Evolutionary conservation across 2,797 vertebrate genomes (phyloP).

Genomic region (Chrysocyon brachyurus): DNA sequence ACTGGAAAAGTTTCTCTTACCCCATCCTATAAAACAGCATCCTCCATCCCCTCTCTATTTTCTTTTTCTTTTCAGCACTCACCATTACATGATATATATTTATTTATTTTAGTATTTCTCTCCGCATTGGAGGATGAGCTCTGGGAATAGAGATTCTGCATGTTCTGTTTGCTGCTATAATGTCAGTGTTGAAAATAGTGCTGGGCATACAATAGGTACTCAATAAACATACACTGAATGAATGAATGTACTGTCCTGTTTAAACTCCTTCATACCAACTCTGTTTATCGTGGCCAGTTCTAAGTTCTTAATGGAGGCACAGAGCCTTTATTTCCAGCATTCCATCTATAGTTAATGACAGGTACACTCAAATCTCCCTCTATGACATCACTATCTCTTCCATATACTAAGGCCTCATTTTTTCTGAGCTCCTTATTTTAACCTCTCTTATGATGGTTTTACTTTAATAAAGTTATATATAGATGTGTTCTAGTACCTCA

Average conservation of each 20-base stretch:
- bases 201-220: not conserved
- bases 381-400: not conserved
- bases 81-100: not conserved
- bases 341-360: not conserved
- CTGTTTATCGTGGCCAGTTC: not conserved
- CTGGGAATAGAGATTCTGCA: not conserved
- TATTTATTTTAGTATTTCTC: not conserved
- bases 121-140: not conserved
- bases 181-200: not conserved
- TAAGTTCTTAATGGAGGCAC: constrained; percentile 31
- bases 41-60: not conserved
- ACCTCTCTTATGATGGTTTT: not conserved
- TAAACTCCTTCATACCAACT: not conserved
- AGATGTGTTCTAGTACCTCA: not conserved
- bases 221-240: not conserved
- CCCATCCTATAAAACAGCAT: constrained; percentile 22
- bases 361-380: not conserved
- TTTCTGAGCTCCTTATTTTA: constrained; percentile 15
- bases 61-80: not conserved
- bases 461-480: not conserved
- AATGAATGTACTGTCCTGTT: not conserved
- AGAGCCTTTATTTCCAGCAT: not conserved
- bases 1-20: not conserved
- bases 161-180: constrained; percentile 4
- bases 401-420: not conserved